Percentiles rank a stretch among this genome's conserved stretches.
Evolutionary conservation across 1,140 invertebrate species (phyloP).

Genomic region (Agrypnia vestita): DNA sequence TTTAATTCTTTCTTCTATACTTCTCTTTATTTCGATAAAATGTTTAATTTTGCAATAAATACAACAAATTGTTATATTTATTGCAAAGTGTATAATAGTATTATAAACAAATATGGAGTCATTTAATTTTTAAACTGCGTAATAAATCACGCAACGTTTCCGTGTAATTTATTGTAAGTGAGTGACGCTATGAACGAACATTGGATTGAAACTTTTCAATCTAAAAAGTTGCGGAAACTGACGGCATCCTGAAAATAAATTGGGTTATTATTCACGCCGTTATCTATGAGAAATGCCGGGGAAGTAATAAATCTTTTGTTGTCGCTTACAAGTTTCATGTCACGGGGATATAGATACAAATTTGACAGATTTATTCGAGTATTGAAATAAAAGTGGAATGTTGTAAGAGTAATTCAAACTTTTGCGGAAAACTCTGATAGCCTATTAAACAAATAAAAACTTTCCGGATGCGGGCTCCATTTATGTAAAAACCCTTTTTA

Average conservation of each 20-base stretch:
- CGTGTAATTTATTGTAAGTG: neutral
- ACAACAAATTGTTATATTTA: no score
- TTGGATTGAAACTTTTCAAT: conserved; percentile 33
- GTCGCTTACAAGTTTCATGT: conserved; percentile 30
- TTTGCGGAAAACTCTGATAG: conserved; percentile 24
- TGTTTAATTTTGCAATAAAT: no score
- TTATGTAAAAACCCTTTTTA: no score
- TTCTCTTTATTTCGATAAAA: no score
- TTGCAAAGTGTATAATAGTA: no score
- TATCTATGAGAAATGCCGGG: conserved; percentile 42
- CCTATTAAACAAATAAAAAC: conserved; percentile 34
- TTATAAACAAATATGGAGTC: no score
- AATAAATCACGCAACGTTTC: no score
- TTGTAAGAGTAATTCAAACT: conserved; percentile 15
- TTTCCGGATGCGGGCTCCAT: neutral
- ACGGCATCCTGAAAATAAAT: conserved; percentile 31
- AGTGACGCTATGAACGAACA: conserved; percentile 32
- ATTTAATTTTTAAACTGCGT: no score
- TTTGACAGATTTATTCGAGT: conserved; percentile 44
- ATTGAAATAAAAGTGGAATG: conserved; percentile 28
- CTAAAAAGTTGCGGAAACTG: conserved; percentile 28
- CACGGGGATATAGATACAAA: conserved; percentile 29
- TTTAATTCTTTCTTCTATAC: no score
- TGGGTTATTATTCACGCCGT: conserved; percentile 46
- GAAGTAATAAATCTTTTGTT: conserved; percentile 47